These are phyloP conservation scores for Ganaspis sp. DNA, from an alignment of 1,140 invertebrate species.

Conservation along the genomic window DNA sequence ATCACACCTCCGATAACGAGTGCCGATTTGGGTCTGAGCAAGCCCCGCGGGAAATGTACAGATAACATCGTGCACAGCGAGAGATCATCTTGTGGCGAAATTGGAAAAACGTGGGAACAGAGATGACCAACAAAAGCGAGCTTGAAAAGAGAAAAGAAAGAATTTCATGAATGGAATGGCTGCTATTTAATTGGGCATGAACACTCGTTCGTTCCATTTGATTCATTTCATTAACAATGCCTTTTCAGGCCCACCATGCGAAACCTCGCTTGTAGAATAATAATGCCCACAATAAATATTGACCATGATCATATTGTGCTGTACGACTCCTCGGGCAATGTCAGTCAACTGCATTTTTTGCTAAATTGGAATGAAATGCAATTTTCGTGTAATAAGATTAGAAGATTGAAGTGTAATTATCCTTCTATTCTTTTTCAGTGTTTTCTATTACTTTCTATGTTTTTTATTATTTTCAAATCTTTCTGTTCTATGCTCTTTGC, in stretches of 20 bases:
- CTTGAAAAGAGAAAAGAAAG: neutral
- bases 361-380: too few relatives aligned
- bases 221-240: constrained; percentile 2
- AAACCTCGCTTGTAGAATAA: neutral
- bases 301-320: neutral
- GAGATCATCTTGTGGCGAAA: constrained; percentile 9
- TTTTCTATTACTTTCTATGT: too few relatives aligned
- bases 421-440: too few relatives aligned
- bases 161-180: constrained; percentile 24
- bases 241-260: neutral
- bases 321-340: neutral
- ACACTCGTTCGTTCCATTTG: constrained; percentile 7
- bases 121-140: neutral
- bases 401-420: too few relatives aligned
- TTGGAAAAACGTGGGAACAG: constrained; percentile 1
- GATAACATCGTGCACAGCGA: neutral
- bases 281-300: neutral
- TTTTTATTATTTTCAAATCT: too few relatives aligned
- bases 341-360: too few relatives aligned
- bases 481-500: too few relatives aligned
- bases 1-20: constrained; percentile 4
- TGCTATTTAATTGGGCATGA: constrained; percentile 5
- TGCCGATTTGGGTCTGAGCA: constrained; percentile 16
- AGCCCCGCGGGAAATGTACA: constrained; percentile 3
- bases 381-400: too few relatives aligned